These are phyloP conservation scores for Cotesia typhae DNA, from an alignment of 1,140 invertebrate genomes.

Conservation along the genomic window DNA sequence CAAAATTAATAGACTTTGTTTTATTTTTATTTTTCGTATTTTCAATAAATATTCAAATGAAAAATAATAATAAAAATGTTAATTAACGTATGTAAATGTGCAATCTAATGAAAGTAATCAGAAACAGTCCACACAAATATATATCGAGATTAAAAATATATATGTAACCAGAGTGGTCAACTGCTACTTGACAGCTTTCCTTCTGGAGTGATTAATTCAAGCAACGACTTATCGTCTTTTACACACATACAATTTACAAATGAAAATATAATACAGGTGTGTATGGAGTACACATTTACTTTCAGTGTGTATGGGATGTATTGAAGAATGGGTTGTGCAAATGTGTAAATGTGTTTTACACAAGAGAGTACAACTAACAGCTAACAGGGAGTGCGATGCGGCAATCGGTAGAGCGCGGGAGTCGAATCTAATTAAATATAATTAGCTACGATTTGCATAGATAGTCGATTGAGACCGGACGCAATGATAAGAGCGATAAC, in stretches of 20 bases:
- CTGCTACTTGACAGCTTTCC: constrained; percentile 20
- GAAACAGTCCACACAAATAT: neutral
- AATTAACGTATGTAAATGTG: too few relatives aligned
- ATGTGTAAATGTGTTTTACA: constrained; percentile 19
- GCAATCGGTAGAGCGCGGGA: constrained; percentile 58
- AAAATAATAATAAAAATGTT: too few relatives aligned
- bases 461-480: constrained; percentile 65
- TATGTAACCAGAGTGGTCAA: constrained; percentile 10
- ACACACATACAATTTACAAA: neutral
- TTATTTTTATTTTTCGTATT: constrained; percentile 2
- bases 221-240: constrained; percentile 10
- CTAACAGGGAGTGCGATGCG: constrained; percentile 37
- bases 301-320: neutral
- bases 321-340: constrained; percentile 3
- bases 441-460: constrained; percentile 67
- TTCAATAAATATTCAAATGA: neutral
- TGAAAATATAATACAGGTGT: neutral
- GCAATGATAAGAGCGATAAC: constrained; percentile 65
- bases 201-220: constrained; percentile 26
- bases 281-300: constrained; percentile 1
- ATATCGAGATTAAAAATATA: constrained; percentile 16
- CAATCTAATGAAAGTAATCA: too few relatives aligned
- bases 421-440: constrained; percentile 68
- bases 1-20: too few relatives aligned
- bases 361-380: constrained; percentile 25